Base-by-base conservation (phyloP, 92 coral and sea anemone species). In the Epizoanthus stellaris region DNA sequence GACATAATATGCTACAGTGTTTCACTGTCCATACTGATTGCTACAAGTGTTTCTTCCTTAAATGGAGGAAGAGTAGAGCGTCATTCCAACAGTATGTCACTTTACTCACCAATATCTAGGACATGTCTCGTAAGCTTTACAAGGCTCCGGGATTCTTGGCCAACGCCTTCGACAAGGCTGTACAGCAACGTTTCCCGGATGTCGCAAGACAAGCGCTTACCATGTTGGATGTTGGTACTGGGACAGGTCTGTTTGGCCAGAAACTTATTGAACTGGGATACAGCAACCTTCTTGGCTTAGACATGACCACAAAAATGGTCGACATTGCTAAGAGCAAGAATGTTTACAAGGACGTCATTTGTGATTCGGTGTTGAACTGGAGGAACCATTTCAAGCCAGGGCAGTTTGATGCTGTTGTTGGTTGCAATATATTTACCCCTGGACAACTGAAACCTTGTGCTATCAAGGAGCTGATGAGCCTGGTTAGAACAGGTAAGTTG, bases 391-490 rank as follows among this genome's bases (percentile, higher is more conserved):
- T 83, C 67, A 3, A 6, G 12, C 34, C 21, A 1, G 87, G 70
- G n/a, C 68, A 71, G 61, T 83, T 83, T 83, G 87, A 83, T 45
- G 80, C 67, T n/a, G 87, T 40, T 3, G 12, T 72, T 6, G 72
- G 68, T 11, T 83, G 87, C 12, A 57, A 63, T 12, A 67, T 72
- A 2, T 83, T 83, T 40, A 83, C 87, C 4, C 87, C 87, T 6
- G 87, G 87, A 11, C 87, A 83, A 42, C 38, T 83, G 25, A 83
- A 83, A 77, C 87, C 87, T 6, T 15, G 10, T 13, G 87, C 87
- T 30, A 19, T 70, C 36, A 77, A 83, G 12, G 87, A 83, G 45
- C 71, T 83, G 19, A 71, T 72, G 40, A 66, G 38, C 36, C 54
- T 83, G 11, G 57, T 56, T 0, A 83, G 72, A 57, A 66, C 80